Evolutionary conservation across 2,888 invertebrate species (phyloP), one percentile per base, ranked within the genome.

Genomic region (Eumerus sabulonum): DNA sequence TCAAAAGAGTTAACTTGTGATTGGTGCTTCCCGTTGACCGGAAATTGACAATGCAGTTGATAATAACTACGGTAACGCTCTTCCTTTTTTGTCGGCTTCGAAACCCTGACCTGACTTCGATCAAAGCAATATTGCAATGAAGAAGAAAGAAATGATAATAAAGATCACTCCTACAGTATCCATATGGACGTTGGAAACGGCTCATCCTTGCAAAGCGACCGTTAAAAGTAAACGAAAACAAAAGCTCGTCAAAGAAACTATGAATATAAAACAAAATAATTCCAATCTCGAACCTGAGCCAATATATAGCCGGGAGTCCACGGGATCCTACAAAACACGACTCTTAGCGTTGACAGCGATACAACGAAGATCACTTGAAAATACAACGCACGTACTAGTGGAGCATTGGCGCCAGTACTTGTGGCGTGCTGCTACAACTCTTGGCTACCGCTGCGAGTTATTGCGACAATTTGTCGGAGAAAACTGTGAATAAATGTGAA

Each of bases 401-500:
- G 64, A 45, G 60, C 64, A 60, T 59, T 79, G 79, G 79, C 79
- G 79, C 79, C 79, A 74, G 19, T 18, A 57, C 40, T 50, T 62
- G 67, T 63, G 72, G 63, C 77, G 72, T 17, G 60, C 68, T 59
- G 59, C 54, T 73, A 63, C 7, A 27, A 2, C 3, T 2, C 3
- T 7, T 27, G 27, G 27, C 27, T 27, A 27, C 63, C 53, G 51
- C 47, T 19, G 54, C 48, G 68, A 79, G 68, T 74, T 79, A 74
- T 79, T 74, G 68, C 79, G 59, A 79, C 79, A 79, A 74, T 79
- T 68, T 79, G 68, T 74, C 48, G 68, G 27, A 53, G 74, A 79
- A 79, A 68, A 79, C 74, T 70, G 79, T 74, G 74, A 68, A 74
- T 72, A 72, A 72, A 72, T 72, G 36, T 54, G 72, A 40, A 64